Percentiles rank a stretch among this genome's conserved stretches.
Conservation (phyloP, 2,797 vertebrate genomes). For the Chaetophractus vellerosus region DNA sequence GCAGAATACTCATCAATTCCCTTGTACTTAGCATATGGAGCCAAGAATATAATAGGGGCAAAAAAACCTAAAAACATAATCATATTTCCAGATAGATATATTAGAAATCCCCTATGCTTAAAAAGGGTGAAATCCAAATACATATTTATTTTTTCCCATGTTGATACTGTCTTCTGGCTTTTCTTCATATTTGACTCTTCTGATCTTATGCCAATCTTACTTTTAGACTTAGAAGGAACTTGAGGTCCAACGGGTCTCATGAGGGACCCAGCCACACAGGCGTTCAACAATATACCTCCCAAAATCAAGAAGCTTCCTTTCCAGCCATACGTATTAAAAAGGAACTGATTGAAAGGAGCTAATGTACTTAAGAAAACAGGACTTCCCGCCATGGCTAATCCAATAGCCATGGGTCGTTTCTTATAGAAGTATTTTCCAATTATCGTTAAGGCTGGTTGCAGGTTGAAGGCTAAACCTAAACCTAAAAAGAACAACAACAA, state of each 20-base stretch:
- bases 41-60: slow-evolving; percentile 96
- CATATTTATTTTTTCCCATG: slow-evolving; percentile 91
- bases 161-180: slow-evolving; percentile 87
- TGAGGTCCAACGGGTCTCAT: slow-evolving; percentile 94
- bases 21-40: slow-evolving; percentile 96
- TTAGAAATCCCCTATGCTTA: slow-evolving; percentile 97
- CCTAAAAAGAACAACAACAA: slow-evolving; percentile 90
- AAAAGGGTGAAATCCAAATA: slow-evolving; percentile 97
- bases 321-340: slow-evolving; percentile 97
- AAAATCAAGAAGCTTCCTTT: slow-evolving; percentile 98
- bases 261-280: slow-evolving; percentile 96
- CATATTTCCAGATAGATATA: slow-evolving; percentile 97
- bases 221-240: slow-evolving; percentile 82
- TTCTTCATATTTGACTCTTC: slow-evolving; percentile 80
- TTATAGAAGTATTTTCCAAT: slow-evolving; percentile 97
- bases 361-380: slow-evolving; percentile 97
- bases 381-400: slow-evolving; percentile 98
- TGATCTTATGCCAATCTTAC: slow-evolving; percentile 88
- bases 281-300: slow-evolving; percentile 95
- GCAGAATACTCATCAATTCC: slow-evolving; percentile 97
- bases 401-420: slow-evolving; percentile 97
- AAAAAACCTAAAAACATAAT: slow-evolving; percentile 99
- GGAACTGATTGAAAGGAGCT: slow-evolving; percentile 97
- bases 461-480: slow-evolving; percentile 97
- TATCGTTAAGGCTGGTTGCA: slow-evolving; percentile 98